Evolutionary conservation across 1,140 invertebrate genomes (phyloP).

Genomic region (Trissolcus basalis): DNA sequence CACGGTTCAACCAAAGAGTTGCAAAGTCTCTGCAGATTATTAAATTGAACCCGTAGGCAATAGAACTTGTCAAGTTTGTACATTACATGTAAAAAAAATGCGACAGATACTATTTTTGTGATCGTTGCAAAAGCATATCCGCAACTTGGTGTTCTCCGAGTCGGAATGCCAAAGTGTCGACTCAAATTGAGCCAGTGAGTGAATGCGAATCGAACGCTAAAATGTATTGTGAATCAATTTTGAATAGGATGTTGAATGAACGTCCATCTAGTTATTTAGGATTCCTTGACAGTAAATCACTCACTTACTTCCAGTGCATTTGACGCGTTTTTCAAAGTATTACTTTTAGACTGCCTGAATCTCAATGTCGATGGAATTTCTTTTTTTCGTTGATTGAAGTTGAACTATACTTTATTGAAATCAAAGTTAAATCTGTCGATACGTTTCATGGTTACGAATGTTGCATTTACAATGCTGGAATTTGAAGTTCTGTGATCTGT

Average conservation of each 20-base stretch:
- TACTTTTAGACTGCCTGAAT: conserved; percentile 10
- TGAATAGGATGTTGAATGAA: conserved; percentile 3
- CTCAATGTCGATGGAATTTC: conserved; percentile 1
- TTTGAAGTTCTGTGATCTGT: too few species aligned
- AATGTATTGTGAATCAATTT: conserved; percentile 7
- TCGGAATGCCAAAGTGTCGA: conserved; percentile 27
- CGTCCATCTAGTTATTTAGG: conserved; percentile 3
- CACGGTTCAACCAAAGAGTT: too few species aligned
- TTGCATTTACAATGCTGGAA: too few species aligned
- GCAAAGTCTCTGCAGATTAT: too few species aligned
- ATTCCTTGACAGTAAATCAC: conserved; percentile 7
- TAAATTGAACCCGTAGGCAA: too few species aligned
- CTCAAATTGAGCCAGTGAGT: conserved; percentile 51
- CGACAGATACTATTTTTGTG: conserved; percentile 36
- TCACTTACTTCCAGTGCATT: conserved; percentile 24
- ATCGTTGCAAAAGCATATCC: conserved; percentile 24
- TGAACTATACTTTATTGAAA: too few species aligned
- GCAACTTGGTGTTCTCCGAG: conserved; percentile 23
- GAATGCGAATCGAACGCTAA: conserved; percentile 21
- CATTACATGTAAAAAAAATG: conserved; percentile 27
- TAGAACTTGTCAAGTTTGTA: conserved; percentile 18
- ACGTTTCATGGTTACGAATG: too few species aligned
- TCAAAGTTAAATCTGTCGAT: too few species aligned
- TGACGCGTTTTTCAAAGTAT: background rate
- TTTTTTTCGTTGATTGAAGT: too few species aligned